Percentiles rank a stretch among this genome's conserved stretches.
phyloP scores from a whole-genome alignment of 35 echinoderm and acorn worm species.

The Stichopus chloronotus region DNA sequence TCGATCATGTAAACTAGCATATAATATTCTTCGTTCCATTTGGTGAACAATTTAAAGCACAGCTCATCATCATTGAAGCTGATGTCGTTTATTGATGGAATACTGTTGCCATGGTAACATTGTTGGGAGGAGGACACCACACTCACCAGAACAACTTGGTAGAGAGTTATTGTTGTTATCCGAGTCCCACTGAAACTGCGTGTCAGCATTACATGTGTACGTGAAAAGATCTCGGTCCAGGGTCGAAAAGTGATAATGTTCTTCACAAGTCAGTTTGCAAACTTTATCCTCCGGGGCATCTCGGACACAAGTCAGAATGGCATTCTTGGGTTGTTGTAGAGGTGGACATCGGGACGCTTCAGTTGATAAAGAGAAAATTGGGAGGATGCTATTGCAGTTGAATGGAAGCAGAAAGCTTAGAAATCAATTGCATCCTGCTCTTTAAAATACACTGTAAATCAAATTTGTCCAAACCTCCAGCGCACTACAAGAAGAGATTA shows the following conservation, averaged over 20 bases:
- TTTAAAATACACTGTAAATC: no score
- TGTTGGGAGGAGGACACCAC: background rate
- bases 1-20: no score
- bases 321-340: constrained; percentile 65
- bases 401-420: background rate
- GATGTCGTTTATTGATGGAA: no score
- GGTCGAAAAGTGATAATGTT: constrained; percentile 75
- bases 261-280: constrained; percentile 68
- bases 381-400: background rate
- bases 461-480: no score
- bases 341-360: constrained; percentile 65
- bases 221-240: constrained; percentile 56
- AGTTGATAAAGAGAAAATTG: background rate
- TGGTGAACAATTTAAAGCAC: no score
- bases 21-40: no score
- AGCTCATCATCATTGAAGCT: no score
- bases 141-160: constrained; percentile 90
- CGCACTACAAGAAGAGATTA: no score
- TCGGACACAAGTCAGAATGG: constrained; percentile 64
- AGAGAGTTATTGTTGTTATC: constrained; percentile 64
- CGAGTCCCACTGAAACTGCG: constrained; percentile 74
- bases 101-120: no score
- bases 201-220: constrained; percentile 76
- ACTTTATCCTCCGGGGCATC: constrained; percentile 45
- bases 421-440: no score